Percentiles rank a stretch among this genome's conserved stretches.
Conservation (phyloP, 53 echinoderm and acorn worm species). For the Holothuria leucospilota region DNA sequence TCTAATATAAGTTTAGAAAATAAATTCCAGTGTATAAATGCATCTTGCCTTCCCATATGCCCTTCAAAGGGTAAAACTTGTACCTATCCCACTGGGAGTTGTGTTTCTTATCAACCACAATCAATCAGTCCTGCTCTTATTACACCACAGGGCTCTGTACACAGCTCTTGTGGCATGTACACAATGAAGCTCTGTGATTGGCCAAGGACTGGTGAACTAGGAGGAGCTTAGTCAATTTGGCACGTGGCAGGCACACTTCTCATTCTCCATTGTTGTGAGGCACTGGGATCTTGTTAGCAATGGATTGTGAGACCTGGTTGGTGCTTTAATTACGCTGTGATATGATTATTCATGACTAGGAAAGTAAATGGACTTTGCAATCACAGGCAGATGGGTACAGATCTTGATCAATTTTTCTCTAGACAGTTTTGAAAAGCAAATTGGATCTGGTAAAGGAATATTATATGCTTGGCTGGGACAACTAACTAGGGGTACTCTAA, state of each 20-base stretch:
- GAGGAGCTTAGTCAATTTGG: not conserved
- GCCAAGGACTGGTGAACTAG: not conserved
- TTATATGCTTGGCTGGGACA: no score
- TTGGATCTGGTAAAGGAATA: no score
- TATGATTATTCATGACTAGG: constrained; percentile 15
- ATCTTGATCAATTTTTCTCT: constrained; percentile 20
- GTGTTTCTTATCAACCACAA: no score
- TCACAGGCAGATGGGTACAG: constrained; percentile 11
- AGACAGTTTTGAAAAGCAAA: constrained; percentile 12
- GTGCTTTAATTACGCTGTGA: no score
- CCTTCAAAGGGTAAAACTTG: no score
- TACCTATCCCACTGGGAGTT: no score
- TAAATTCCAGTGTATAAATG: no score
- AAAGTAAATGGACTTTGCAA: not conserved
- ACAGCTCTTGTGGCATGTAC: constrained; percentile 2
- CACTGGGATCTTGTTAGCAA: constrained; percentile 1
- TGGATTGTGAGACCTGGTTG: no score
- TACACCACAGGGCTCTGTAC: not conserved
- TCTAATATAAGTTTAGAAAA: no score
- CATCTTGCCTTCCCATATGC: no score
- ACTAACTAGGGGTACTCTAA: no score
- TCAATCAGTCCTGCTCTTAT: no score
- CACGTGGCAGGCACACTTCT: constrained; percentile 21
- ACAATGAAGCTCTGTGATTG: constrained; percentile 10
- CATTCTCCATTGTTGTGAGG: not conserved